phyloP scores from a whole-genome alignment of 53 echinoderm and acorn worm species.

The Echinarachnius parma region DNA sequence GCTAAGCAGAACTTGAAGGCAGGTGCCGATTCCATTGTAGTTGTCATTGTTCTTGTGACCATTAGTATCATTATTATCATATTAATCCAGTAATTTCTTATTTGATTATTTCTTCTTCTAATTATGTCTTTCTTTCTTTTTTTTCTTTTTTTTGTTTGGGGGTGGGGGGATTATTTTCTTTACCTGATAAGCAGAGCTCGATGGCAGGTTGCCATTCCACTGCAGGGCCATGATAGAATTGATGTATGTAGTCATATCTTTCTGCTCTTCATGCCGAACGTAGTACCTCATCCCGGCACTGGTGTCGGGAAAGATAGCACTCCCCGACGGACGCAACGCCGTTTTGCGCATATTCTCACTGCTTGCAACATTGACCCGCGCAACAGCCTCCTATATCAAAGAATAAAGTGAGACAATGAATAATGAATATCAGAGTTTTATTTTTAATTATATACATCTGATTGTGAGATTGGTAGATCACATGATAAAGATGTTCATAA shows the following conservation, averaged over 20 bases:
- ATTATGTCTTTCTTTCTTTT: too few relatives aligned
- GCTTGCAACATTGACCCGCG: too few relatives aligned
- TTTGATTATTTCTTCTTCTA: too few relatives aligned
- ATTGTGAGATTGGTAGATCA: too few relatives aligned
- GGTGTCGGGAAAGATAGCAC: constrained; percentile 46
- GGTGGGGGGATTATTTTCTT: too few relatives aligned
- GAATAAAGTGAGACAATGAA: too few relatives aligned
- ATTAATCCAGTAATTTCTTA: not conserved
- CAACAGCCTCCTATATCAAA: too few relatives aligned
- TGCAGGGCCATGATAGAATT: constrained; percentile 48
- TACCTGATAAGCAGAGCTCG: not conserved
- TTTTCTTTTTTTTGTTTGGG: too few relatives aligned
- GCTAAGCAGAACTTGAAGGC: not conserved
- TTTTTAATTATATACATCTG: too few relatives aligned
- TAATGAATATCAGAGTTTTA: too few relatives aligned
- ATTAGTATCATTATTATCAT: not conserved
- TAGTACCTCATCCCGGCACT: constrained; percentile 40
- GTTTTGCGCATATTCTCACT: too few relatives aligned
- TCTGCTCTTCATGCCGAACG: constrained; percentile 29
- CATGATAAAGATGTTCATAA: not conserved
- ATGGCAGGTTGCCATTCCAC: constrained; percentile 48
- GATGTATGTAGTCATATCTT: not conserved
- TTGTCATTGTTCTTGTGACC: not conserved
- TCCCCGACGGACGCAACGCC: too few relatives aligned
- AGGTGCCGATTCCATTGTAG: not conserved